Evolutionary conservation across 2,113 vertebrate species (phyloP).

Genomic region (Martes martes): DNA sequence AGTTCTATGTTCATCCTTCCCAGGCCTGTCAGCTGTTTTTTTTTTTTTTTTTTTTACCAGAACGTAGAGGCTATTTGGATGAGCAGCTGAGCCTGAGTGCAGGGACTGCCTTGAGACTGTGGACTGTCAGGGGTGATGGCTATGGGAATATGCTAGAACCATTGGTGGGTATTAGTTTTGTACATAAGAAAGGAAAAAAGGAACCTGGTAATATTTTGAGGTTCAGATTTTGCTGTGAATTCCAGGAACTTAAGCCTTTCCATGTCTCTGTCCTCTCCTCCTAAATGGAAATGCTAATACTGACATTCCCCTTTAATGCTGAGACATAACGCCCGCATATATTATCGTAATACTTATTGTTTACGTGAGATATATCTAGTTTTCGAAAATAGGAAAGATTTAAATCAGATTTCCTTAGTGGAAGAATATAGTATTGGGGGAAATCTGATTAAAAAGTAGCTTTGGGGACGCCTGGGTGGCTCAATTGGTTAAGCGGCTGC

Average conservation of each 20-base stretch:
- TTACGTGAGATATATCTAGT: neutral
- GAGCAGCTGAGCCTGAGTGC: neutral
- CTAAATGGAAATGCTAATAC: neutral
- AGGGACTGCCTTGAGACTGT: neutral
- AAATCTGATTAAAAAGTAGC: conserved; percentile 15
- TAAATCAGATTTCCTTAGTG: neutral
- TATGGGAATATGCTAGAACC: neutral
- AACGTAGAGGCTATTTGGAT: neutral
- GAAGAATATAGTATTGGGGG: neutral
- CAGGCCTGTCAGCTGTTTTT: neutral
- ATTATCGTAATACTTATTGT: neutral
- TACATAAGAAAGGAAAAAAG: neutral
- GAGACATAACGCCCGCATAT: neutral
- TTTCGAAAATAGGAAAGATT: conserved; percentile 30
- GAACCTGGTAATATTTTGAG: neutral
- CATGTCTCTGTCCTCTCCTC: neutral
- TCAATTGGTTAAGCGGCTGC: too few species aligned
- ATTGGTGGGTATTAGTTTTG: neutral
- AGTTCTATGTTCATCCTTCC: neutral
- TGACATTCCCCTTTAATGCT: neutral
- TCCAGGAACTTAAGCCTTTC: neutral
- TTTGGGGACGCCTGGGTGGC: neutral
- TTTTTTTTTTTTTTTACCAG: neutral
- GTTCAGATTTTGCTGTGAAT: neutral
- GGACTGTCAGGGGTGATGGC: neutral